Base-by-base conservation (phyloP, 2,113 vertebrate genomes). In the Cariama cristata region DNA sequence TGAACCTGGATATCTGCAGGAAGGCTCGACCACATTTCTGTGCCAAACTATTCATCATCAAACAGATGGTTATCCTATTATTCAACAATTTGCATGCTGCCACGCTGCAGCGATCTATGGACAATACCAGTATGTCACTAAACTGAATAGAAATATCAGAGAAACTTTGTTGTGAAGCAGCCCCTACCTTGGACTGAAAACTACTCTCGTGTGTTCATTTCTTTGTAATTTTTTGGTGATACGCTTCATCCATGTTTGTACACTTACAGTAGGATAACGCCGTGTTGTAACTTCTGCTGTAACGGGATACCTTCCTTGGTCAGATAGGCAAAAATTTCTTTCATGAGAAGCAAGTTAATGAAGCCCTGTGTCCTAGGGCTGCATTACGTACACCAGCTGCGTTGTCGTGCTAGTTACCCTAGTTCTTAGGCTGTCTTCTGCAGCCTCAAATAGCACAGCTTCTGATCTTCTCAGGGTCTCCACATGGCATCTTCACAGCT, bases 51-150 rank as follows among this genome's bases (percentile, higher is more conserved):
- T 96, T 88, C 76, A 80, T 94, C 84, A 52, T 86, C 82, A 84
- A 77, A 83, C 74, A 74, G 84, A 79, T 91, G 53, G 69, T 93
- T 96, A 89, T 84, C 60, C 56, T 87, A 26, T 94, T 90, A 90
- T 83, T 95, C 76, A 94, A 15, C 30, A 72, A 26, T 97, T 92
- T 95, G 71, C 47, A 93, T 45, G 30, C 84, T 79, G 86, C 94
- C 60, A 76, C 14, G 16, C 94, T 91, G 53, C 94, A 92, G 89
- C 86, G 71, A 95, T 84, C 56, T 79, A 35, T 77, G 59, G 44
- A 16, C 10, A 32, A n/a, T 88, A 63, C 56, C 84, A 84, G 53
- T 32, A 87, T 90, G 72, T 91, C 68, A 88, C 62, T 86, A 71
- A 90, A 87, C 62, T 67, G 89, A 26, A 86, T 5, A 83, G 84